Evolutionary conservation across 2,797 vertebrate species (phyloP), one percentile per base, ranked within the genome.

Genomic region (Mycteria americana): DNA sequence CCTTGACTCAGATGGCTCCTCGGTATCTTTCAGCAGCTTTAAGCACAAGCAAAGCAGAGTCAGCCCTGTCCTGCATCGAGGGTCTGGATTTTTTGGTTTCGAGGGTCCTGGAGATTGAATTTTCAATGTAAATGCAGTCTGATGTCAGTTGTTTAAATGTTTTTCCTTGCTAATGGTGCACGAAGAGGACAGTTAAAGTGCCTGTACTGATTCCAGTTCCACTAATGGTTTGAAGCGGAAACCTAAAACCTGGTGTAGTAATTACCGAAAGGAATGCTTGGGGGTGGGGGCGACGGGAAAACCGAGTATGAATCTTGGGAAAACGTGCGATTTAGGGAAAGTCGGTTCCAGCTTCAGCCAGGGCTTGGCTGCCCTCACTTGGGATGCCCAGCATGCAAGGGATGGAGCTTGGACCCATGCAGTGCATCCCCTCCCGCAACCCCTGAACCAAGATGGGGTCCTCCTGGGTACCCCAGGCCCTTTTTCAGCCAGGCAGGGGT

Each of bases 231-330:
- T 96, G 63, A 95, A 98, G 97, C 93, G 97, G 98, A 98, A 99
- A 98, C 96, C 96, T 96, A 97, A 98, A 97, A 97, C 96, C 63
- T 89, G 72, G 90, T 78, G 56, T 43, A 87, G 88, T 95, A 97
- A 98, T 98, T 98, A 97, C 97, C 48, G 46, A 89, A 93, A 97
- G 97, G 98, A 98, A 98, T 98, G 98, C 97, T 98, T 92, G 76
- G 83, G 88, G 87, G 93, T 62, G 93, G 96, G 91, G 89, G 76
- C 65, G 17, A 50, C 31, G 37, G 95, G 87, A 85, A 76, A 35
- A 78, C 2, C 3, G 4, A 85, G 86, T 2, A 31, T 11, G 84
- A 48, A 93, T 69, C 90, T 92, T 65, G 88, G 93, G 88, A 95
- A 92, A 93, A 88, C 43, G 72, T 72, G 75, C 43, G 19, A 75